phyloP scores from a whole-genome alignment of 2,797 vertebrate species.

The Darevskia nairensis region DNA sequence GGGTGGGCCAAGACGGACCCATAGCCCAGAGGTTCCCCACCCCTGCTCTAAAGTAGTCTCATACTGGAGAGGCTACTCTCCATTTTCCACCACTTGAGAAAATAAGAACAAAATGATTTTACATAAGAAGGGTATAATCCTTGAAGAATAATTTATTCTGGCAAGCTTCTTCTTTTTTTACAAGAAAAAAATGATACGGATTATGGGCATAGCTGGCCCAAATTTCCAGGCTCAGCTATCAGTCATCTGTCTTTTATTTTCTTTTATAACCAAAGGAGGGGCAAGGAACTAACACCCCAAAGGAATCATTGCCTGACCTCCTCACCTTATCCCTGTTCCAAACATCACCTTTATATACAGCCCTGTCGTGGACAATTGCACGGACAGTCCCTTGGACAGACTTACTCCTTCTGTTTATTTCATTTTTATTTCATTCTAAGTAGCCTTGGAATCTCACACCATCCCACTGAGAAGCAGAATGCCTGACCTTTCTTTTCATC shows the following conservation, averaged over 20 bases:
- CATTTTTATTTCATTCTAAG: slow-evolving; percentile 45
- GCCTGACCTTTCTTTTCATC: slow-evolving; percentile 36
- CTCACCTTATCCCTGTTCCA: slow-evolving; percentile 46
- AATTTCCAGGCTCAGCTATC: neutral
- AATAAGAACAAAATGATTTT: neutral
- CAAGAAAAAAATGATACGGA: too few species aligned
- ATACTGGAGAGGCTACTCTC: neutral
- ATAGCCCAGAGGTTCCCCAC: too few species aligned
- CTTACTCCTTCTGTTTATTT: slow-evolving; percentile 17
- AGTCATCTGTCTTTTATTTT: slow-evolving; percentile 22
- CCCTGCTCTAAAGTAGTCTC: too few species aligned
- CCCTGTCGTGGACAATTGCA: slow-evolving; percentile 37
- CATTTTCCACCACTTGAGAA: neutral
- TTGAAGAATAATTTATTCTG: neutral
- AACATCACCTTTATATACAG: slow-evolving; percentile 42
- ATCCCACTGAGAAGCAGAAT: slow-evolving; percentile 45
- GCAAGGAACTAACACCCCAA: slow-evolving; percentile 19
- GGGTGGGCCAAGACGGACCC: too few species aligned
- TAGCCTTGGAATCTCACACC: slow-evolving; percentile 56
- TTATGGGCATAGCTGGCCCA: neutral
- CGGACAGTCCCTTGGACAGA: slow-evolving; percentile 51
- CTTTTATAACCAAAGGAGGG: neutral
- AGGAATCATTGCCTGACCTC: slow-evolving; percentile 66
- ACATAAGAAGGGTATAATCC: neutral
- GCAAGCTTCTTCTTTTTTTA: slow-evolving; percentile 1